phyloP scores from a whole-genome alignment of 2,888 invertebrate species.

The Philaethria dido region DNA sequence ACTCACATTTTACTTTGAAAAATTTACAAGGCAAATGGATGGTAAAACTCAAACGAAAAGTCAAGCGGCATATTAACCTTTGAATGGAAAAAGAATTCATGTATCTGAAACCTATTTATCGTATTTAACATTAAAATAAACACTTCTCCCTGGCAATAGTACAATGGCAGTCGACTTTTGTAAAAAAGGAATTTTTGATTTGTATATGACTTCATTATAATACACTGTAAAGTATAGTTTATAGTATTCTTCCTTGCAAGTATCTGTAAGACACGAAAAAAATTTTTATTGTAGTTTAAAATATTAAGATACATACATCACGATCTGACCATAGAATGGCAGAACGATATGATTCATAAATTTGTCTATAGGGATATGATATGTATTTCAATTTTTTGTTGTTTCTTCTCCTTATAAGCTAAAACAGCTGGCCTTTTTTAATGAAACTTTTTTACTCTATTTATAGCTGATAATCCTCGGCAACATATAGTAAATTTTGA shows the following conservation, averaged over 20 bases:
- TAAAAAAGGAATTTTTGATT: conserved; percentile 52
- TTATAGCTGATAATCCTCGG: too few relatives aligned
- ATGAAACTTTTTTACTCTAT: too few relatives aligned
- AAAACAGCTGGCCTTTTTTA: too few relatives aligned
- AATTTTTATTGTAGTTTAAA: too few relatives aligned
- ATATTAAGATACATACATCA: too few relatives aligned
- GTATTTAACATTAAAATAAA: conserved; percentile 52
- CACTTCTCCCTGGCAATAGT: conserved; percentile 65
- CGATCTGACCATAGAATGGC: too few relatives aligned
- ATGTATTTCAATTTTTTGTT: too few relatives aligned
- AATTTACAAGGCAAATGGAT: conserved; percentile 50
- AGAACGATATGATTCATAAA: too few relatives aligned
- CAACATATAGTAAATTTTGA: too few relatives aligned
- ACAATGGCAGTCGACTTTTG: conserved; percentile 59
- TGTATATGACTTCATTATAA: conserved; percentile 59
- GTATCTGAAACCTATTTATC: conserved; percentile 56
- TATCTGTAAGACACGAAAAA: conserved; percentile 53
- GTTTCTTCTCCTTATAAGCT: too few relatives aligned
- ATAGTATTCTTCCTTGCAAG: conserved; percentile 52
- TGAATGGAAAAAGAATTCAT: conserved; percentile 59
- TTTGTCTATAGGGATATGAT: too few relatives aligned
- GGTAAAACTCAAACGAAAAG: conserved; percentile 62
- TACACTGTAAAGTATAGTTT: conserved; percentile 54
- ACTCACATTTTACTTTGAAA: not conserved
- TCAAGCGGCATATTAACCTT: conserved; percentile 53